phyloP scores from a whole-genome alignment of 2,113 vertebrate species.

The Tetrao urogallus region DNA sequence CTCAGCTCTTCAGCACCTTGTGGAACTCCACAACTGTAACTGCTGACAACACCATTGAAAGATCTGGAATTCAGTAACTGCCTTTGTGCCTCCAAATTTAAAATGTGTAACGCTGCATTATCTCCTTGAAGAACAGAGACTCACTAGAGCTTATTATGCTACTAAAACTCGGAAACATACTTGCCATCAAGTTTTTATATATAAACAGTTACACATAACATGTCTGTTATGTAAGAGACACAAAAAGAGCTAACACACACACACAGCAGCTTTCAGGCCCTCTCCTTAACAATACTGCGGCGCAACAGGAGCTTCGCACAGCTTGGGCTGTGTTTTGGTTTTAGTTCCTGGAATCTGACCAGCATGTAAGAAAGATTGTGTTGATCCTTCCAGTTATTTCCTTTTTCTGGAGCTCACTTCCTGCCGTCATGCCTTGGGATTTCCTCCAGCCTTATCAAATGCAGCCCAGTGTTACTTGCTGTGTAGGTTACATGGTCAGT shows the following conservation, averaged over 20 bases:
- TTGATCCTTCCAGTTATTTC: slow-evolving; percentile 33
- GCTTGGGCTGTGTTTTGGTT: neutral
- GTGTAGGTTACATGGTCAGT: neutral
- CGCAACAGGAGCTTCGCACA: neutral
- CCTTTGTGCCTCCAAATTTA: neutral
- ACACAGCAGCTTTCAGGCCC: neutral
- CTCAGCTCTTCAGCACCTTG: neutral
- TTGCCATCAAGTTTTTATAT: neutral
- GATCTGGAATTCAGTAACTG: neutral
- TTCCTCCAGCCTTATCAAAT: slow-evolving; percentile 43
- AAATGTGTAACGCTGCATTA: neutral
- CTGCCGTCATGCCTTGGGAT: neutral
- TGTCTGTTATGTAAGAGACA: neutral
- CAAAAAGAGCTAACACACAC: neutral
- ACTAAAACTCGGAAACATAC: neutral
- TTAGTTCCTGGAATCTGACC: slow-evolving; percentile 39
- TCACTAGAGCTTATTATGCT: neutral
- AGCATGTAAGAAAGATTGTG: neutral
- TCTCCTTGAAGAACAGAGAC: neutral
- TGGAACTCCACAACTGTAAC: accelerated
- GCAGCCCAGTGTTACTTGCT: neutral
- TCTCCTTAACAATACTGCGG: neutral
- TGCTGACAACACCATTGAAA: neutral
- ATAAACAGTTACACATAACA: neutral
- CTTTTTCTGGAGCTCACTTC: slow-evolving; percentile 29